A percentile compares a stretch with the other conserved stretches of the same genome.
phyloP scores from a whole-genome alignment of 2,888 invertebrate genomes.

The Rotaria socialis region DNA sequence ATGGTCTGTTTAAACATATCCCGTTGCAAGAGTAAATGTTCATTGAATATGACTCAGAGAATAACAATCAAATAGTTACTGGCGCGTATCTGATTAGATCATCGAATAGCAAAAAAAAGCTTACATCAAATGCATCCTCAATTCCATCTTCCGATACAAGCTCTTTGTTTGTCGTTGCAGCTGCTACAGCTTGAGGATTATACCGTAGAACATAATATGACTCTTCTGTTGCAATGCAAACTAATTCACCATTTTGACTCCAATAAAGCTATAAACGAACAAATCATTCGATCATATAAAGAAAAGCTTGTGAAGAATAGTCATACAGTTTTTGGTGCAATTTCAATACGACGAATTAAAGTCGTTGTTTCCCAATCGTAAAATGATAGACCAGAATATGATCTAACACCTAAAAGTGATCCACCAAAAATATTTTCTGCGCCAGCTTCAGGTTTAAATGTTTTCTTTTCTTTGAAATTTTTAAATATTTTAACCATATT shows the following conservation, averaged over 20 bases:
- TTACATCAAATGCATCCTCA: conserved; percentile 88
- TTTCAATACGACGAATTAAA: conserved; percentile 88
- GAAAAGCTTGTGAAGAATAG: not conserved
- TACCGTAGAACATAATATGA: conserved; percentile 71
- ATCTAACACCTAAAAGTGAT: conserved; percentile 80
- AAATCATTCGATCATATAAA: not conserved
- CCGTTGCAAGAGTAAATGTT: too few species aligned
- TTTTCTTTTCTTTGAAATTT: conserved; percentile 93
- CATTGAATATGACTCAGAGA: too few species aligned
- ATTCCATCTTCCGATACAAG: conserved; percentile 82
- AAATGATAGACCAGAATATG: conserved; percentile 83
- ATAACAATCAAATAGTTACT: too few species aligned
- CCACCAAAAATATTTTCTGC: conserved; percentile 78
- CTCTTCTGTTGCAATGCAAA: conserved; percentile 89
- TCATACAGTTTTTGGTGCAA: conserved; percentile 68
- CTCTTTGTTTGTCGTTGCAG: conserved; percentile 71
- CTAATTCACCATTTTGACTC: conserved; percentile 88
- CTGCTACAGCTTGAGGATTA: conserved; percentile 74
- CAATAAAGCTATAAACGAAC: conserved; percentile 69
- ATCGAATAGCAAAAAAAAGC: not conserved
- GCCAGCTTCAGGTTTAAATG: conserved; percentile 91
- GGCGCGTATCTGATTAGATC: too few species aligned
- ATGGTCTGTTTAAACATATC: too few species aligned
- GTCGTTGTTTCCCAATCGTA: conserved; percentile 95
- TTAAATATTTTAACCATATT: conserved; percentile 75